Evolutionary conservation across 2,888 invertebrate genomes (phyloP), one percentile per base, ranked within the genome.

Genomic region (Phyllotreta striolata): DNA sequence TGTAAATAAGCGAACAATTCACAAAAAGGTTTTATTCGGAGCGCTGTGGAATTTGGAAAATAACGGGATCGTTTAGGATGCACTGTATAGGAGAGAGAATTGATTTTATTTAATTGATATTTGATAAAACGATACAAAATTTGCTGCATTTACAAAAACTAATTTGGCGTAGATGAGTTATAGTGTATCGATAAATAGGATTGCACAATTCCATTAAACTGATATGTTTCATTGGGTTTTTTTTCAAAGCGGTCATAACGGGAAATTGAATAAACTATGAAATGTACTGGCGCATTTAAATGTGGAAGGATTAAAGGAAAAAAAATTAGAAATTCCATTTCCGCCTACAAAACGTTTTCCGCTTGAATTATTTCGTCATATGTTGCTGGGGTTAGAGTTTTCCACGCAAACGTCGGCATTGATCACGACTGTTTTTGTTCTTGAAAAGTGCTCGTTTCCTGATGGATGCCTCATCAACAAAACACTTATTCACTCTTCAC

Each of bases 81-180:
- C 24, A 24, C 4, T 24, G 24, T 24, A 4, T 24, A 24, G 56
- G 44, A 62, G 62, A 55, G 66, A 47, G 63, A 57, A 68, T 66
- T 66, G 70, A 72, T 70, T 70, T 72, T 70, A 67, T 72, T 70
- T 70, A 70, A 72, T 70, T 72, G 70, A 68, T 70, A 66, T 67
- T 70, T 68, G 72, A 68, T 70, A 70, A 70, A 72, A 69, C 70
- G 70, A 67, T 67, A 66, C 66, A 64, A 68, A 68, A 70, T 70
- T 69, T 60, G 64, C 68, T 66, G 64, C 55, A 58, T 62, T 44
- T 52, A 65, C 66, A 66, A 69, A 69, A 64, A 66, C 65, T 38
- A 63, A 64, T 64, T 64, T 63, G 58, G 60, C 41, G 64, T 60
- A 46, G 62, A 63, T 68, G 68, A 68, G 60, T 67, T 60, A 67